These are phyloP conservation scores for Ylistrum balloti DNA, from an alignment of 1,140 invertebrate genomes.

Conservation along the genomic window DNA sequence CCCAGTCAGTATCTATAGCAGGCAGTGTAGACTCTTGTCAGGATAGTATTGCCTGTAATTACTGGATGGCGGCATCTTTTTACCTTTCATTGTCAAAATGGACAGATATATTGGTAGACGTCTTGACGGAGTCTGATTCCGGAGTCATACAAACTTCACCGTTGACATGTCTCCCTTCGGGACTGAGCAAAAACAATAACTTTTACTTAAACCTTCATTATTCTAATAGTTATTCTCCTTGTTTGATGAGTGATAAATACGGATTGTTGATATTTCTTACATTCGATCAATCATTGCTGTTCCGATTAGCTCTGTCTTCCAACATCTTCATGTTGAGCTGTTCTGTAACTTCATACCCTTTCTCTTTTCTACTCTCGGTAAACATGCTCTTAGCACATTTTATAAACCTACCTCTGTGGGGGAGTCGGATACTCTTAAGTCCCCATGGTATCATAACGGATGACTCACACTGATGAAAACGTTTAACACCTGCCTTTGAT, in stretches of 20 bases:
- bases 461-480: too few relatives aligned
- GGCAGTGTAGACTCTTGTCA: conserved; percentile 18
- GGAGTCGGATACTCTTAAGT: too few relatives aligned
- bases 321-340: too few relatives aligned
- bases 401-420: too few relatives aligned
- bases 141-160: conserved; percentile 24
- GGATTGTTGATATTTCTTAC: not conserved
- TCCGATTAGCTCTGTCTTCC: not conserved
- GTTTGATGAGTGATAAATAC: not conserved
- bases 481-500: not conserved
- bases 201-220: not conserved
- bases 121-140: conserved; percentile 31
- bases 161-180: not conserved
- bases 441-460: too few relatives aligned
- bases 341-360: too few relatives aligned
- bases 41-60: not conserved
- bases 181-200: conserved; percentile 34
- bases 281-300: conserved; percentile 10
- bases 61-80: not conserved
- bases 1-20: conserved; percentile 11
- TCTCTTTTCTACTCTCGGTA: not conserved
- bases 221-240: not conserved
- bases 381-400: not conserved
- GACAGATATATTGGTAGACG: conserved; percentile 33
- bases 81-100: conserved; percentile 39